Percentiles rank a stretch among this genome's conserved stretches.
These are phyloP conservation scores for Pterostichus madidus DNA, from an alignment of 2,888 invertebrate genomes.

Conservation along the genomic window DNA sequence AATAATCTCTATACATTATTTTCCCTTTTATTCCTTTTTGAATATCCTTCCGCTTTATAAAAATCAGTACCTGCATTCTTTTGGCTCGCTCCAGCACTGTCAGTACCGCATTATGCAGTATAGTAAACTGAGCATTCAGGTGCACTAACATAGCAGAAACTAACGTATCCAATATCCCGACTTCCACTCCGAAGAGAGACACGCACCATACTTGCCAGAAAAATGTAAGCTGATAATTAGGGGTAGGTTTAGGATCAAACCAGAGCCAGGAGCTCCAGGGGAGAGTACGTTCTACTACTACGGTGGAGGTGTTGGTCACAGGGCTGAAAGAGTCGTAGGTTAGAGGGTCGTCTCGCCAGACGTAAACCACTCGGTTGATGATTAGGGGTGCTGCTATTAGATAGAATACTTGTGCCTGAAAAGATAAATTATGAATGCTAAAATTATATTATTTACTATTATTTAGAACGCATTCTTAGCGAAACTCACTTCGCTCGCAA, in stretches of 20 bases:
- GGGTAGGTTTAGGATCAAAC: conserved; percentile 43
- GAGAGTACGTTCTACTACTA: conserved; percentile 26
- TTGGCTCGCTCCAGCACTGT: conserved; percentile 48
- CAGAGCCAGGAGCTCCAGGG: too few species aligned
- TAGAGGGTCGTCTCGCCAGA: conserved; percentile 11
- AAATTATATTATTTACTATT: too few species aligned
- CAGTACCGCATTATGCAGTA: conserved; percentile 47
- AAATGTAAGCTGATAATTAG: conserved; percentile 47
- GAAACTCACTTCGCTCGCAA: too few species aligned
- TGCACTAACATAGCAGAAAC: conserved; percentile 56
- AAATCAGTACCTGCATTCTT: conserved; percentile 42
- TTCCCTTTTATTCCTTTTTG: too few species aligned
- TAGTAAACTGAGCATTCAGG: conserved; percentile 60
- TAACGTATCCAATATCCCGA: conserved; percentile 49
- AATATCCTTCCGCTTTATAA: too few species aligned
- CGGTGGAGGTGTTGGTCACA: background rate
- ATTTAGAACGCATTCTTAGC: too few species aligned
- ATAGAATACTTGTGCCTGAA: conserved; percentile 53
- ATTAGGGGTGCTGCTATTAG: conserved; percentile 19
- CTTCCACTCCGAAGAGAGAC: conserved; percentile 49
- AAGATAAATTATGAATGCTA: too few species aligned
- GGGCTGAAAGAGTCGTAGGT: conserved; percentile 17
- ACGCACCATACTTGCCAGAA: conserved; percentile 60
- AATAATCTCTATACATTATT: too few species aligned
- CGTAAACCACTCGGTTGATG: conserved; percentile 42